Evolutionary conservation across 2,797 vertebrate species (phyloP).

Genomic region (Trichosurus vulpecula): DNA sequence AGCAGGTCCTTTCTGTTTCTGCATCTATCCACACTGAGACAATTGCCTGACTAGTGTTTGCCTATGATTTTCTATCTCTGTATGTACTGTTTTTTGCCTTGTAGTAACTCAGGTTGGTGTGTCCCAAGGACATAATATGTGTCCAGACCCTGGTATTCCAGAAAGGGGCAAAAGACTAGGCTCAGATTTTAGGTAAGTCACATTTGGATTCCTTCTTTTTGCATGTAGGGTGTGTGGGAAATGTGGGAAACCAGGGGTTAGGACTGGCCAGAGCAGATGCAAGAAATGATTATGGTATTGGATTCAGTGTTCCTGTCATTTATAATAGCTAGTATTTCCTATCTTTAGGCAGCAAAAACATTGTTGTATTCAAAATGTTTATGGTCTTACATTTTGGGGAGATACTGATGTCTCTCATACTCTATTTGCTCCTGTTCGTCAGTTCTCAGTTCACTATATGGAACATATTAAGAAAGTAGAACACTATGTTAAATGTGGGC

Average conservation of each 20-base stretch:
- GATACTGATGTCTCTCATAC: not conserved
- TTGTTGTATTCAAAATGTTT: not conserved
- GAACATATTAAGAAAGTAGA: not conserved
- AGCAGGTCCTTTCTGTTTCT: constrained; percentile 77
- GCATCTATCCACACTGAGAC: constrained; percentile 72
- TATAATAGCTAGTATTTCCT: not conserved
- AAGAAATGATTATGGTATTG: not conserved
- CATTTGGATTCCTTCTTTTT: constrained; percentile 48
- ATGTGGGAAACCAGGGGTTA: not conserved
- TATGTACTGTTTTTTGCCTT: constrained; percentile 86
- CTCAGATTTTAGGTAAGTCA: constrained; percentile 96
- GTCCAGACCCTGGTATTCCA: constrained; percentile 97
- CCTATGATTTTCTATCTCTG: constrained; percentile 83
- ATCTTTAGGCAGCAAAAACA: not conserved
- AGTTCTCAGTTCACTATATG: not conserved
- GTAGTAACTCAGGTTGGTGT: constrained; percentile 99
- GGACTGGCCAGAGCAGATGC: not conserved
- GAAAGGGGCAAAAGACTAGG: constrained; percentile 99
- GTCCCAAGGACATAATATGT: constrained; percentile 99
- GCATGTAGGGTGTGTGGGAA: constrained; percentile 40
- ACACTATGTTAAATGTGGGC: not conserved
- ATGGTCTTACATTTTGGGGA: not conserved
- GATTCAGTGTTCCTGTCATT: not conserved
- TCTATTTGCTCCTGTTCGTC: constrained; percentile 10
- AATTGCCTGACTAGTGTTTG: constrained; percentile 60